These are phyloP conservation scores for Acleris laterana DNA, from an alignment of 2,888 invertebrate species.

Conservation along the genomic window DNA sequence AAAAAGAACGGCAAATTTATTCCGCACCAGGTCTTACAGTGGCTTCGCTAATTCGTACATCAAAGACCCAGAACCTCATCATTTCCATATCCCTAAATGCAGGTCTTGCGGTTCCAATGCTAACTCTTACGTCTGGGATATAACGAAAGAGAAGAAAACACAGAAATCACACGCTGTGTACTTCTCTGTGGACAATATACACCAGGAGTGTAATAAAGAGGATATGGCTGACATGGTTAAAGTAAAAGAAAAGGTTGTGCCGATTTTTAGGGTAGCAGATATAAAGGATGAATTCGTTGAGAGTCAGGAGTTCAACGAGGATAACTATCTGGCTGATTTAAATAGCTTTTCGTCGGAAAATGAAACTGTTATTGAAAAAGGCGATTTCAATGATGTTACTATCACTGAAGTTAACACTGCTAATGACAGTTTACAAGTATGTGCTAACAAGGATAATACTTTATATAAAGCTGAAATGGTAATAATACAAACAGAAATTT, in stretches of 20 bases:
- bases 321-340: slow-evolving; percentile 69
- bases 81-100: slow-evolving; percentile 75
- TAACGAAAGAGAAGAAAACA: slow-evolving; percentile 48
- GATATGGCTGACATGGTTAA: slow-evolving; percentile 49
- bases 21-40: slow-evolving; percentile 71
- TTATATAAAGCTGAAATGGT: slow-evolving; percentile 51
- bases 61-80: slow-evolving; percentile 68
- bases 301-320: slow-evolving; percentile 76
- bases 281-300: slow-evolving; percentile 66
- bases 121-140: slow-evolving; percentile 57
- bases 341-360: slow-evolving; percentile 65
- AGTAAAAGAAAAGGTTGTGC: slow-evolving; percentile 56
- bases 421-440: slow-evolving; percentile 22
- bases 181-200: slow-evolving; percentile 65
- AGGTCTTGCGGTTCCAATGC: slow-evolving; percentile 60
- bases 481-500: slow-evolving; percentile 43
- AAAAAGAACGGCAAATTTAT: slow-evolving; percentile 48
- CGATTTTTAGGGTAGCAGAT: slow-evolving; percentile 56
- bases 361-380: slow-evolving; percentile 61
- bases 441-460: slow-evolving; percentile 22
- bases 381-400: slow-evolving; percentile 32
- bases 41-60: slow-evolving; percentile 71
- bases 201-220: slow-evolving; percentile 53
- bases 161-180: slow-evolving; percentile 49
- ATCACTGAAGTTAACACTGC: slow-evolving; percentile 35